Base-by-base conservation (phyloP, 2,888 invertebrate genomes). In the Tinea semifulvella region DNA sequence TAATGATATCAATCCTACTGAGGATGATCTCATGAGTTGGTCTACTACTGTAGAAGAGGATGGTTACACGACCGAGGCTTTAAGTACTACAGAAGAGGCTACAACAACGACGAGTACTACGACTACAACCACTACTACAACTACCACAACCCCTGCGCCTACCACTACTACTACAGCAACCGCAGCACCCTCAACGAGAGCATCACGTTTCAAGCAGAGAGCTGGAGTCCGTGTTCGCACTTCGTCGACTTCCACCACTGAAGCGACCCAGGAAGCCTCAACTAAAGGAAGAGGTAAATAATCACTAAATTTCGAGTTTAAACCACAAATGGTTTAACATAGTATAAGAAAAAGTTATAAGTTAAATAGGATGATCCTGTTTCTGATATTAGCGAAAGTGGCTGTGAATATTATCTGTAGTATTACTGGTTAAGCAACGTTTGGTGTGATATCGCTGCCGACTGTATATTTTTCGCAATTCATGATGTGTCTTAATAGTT, bases 141-240 rank as follows among this genome's bases (percentile, higher is more conserved):
- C 85, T 0, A 84, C 85, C 0, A 84, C 84, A 0, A 83, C 85
- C 0, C 82, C 85, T 0, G 81, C 85, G 0, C 77, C 84, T 0
- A 82, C 84, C 0, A 72, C 84, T 0, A 71, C 82, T 3, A 79
- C 84, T 1, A 71, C 80, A 0, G 75, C 82, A 0, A 65, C 80
- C 0, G 59, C 66, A 1, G 64, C 64, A 1, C 62, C 73, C 1
- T 58, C 74, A 8, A 80, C 83, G 1, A 66, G 81, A 0, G 76
- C 80, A 0, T 75, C 77, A 3, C 59, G 81, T 18, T 81, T 77
- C 60, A 77, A 73, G 61, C 61, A 65, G 2, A 69, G 82, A 14
- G 59, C 63, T 1, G 74, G 73, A 31, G 79, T 84, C 2, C 66
- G 79, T 14, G 60, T 75, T 2, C 74, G 82, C 11, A 62, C 80